A percentile compares a stretch with the other conserved stretches of the same genome.
Conservation (phyloP, 2,113 vertebrate species). For the Brachypodius melanocephalos region DNA sequence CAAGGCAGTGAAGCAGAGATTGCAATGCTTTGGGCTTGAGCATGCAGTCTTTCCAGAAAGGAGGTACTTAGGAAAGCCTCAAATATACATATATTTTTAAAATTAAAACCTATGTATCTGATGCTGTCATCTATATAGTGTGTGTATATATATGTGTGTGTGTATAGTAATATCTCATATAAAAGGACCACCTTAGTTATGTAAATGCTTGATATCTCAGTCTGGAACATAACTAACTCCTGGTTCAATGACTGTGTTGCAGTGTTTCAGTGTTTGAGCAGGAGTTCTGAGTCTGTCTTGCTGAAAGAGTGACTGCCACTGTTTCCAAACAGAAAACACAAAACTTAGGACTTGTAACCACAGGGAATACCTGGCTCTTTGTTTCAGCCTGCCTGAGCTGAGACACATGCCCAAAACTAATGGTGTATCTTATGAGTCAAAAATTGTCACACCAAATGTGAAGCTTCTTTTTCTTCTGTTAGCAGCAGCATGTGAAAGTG, state of each 20-base stretch:
- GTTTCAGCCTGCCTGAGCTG: background rate
- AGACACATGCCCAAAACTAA: background rate
- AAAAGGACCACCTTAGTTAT: background rate
- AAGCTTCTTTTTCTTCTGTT: background rate
- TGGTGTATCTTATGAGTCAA: background rate
- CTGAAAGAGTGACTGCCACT: background rate
- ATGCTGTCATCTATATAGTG: background rate
- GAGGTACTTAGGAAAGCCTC: background rate
- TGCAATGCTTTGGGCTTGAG: background rate
- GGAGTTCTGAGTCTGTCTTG: background rate
- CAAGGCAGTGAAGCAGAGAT: background rate
- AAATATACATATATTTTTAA: background rate
- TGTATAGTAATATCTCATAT: background rate
- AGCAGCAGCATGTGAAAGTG: background rate
- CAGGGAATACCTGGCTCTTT: background rate
- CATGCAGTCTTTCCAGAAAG: background rate
- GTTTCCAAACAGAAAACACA: background rate
- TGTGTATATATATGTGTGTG: background rate
- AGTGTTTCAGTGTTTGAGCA: background rate
- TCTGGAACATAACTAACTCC: background rate
- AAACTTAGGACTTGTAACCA: background rate
- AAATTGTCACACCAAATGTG: background rate
- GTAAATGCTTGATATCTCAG: background rate
- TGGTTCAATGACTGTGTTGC: background rate
- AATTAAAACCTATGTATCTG: background rate